Evolutionary conservation across 1,140 invertebrate species (phyloP).

Genomic region (Cardiocondyla obscurior): DNA sequence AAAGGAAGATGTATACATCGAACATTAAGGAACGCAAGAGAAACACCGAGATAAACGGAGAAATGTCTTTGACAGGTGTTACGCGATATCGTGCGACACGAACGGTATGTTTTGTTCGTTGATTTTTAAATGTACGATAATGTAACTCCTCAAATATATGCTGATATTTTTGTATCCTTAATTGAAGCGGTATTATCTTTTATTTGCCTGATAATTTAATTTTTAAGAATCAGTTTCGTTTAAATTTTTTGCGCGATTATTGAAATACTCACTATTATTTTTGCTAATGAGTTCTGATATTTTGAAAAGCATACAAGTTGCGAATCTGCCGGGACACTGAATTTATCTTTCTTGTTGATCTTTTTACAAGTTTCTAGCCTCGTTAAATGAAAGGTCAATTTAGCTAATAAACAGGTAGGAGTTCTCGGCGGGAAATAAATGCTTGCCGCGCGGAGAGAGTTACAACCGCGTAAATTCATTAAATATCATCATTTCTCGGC

Average conservation of each 20-base stretch:
- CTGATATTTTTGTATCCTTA: not conserved
- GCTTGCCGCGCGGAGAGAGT: not conserved
- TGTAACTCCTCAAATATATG: not conserved
- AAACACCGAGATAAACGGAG: not conserved
- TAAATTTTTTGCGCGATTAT: not conserved
- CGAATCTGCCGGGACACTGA: not conserved
- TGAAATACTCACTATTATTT: not conserved
- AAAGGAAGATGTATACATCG: slow-evolving; percentile 29
- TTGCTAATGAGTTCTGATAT: not conserved
- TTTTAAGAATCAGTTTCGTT: not conserved
- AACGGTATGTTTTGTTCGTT: not conserved
- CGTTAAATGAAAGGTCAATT: slow-evolving; percentile 32
- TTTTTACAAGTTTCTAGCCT: not conserved
- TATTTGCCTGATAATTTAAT: not conserved
- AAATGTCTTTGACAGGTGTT: not conserved
- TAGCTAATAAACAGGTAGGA: slow-evolving; percentile 32
- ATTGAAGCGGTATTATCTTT: not conserved
- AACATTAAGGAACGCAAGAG: slow-evolving; percentile 17
- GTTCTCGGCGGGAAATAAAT: slow-evolving; percentile 8
- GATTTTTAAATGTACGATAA: not conserved
- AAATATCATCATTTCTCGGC: slow-evolving; percentile 25
- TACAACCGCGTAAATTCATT: slow-evolving; percentile 55
- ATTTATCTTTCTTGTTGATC: not conserved
- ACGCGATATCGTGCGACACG: not conserved
- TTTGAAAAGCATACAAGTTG: not conserved